Conservation (phyloP, 2,113 vertebrate genomes). For the Phainopepla nitens region DNA sequence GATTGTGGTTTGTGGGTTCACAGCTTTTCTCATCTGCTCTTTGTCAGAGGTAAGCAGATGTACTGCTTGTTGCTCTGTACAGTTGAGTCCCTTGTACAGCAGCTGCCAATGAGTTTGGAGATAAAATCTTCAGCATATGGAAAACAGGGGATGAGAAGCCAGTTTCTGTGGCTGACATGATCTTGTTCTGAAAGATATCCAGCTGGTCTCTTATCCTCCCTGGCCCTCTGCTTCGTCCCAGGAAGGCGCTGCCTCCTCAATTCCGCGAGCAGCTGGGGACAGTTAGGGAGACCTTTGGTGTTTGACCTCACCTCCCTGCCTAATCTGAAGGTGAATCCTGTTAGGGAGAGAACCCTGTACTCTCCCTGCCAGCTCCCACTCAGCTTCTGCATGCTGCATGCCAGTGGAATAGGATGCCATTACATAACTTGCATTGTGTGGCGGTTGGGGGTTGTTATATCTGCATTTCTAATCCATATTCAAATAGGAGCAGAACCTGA, state of each 20-base stretch:
- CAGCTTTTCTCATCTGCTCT: slow-evolving; percentile 50
- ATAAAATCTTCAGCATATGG: slow-evolving; percentile 17
- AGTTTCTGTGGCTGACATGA: neutral
- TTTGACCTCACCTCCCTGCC: neutral
- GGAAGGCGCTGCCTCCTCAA: neutral
- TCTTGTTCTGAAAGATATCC: neutral
- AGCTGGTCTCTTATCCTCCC: neutral
- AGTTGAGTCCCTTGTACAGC: neutral
- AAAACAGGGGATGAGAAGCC: neutral
- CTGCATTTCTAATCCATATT: neutral
- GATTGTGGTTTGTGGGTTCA: slow-evolving; percentile 13
- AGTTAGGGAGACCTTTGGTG: neutral
- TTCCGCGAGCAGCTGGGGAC: neutral
- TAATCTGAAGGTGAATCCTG: neutral
- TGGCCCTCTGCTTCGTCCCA: fast-evolving
- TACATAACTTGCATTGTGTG: neutral
- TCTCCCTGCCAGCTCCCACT: neutral
- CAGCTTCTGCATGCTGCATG: neutral
- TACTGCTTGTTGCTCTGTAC: slow-evolving; percentile 25
- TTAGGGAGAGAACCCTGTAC: neutral
- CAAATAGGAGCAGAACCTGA: neutral
- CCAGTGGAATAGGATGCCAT: neutral
- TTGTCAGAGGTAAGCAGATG: slow-evolving; percentile 45
- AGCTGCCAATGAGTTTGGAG: neutral
- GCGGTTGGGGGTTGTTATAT: neutral